Percentiles rank a stretch among this genome's conserved stretches.
phyloP scores from a whole-genome alignment of 2,888 invertebrate species.

The Drosophila bunnanda region DNA sequence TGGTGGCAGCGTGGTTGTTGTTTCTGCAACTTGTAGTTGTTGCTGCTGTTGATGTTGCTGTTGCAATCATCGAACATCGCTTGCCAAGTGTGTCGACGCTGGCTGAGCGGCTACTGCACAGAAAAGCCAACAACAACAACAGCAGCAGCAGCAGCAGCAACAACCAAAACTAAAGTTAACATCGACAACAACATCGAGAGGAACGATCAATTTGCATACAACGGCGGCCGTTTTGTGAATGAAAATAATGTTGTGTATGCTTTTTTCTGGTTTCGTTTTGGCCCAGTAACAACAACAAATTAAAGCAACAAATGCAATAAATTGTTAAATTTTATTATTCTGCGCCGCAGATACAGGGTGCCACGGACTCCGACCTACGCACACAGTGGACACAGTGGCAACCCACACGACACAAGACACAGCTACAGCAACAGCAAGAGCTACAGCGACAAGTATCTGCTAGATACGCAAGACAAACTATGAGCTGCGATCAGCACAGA shows the following conservation, averaged over 20 bases:
- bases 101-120: slow-evolving; percentile 46
- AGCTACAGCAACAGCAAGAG: slow-evolving; percentile 10
- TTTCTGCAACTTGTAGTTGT: slow-evolving; percentile 30
- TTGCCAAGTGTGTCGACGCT: slow-evolving; percentile 76
- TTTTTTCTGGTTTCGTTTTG: slow-evolving; percentile 42
- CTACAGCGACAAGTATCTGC: slow-evolving; percentile 63
- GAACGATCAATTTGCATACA: slow-evolving; percentile 79
- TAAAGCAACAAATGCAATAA: slow-evolving; percentile 81
- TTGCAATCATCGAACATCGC: slow-evolving; percentile 79
- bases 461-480: slow-evolving; percentile 68
- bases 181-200: slow-evolving; percentile 48
- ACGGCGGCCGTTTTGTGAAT: slow-evolving; percentile 76
- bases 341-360: slow-evolving; percentile 69
- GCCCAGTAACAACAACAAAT: slow-evolving; percentile 70
- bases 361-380: slow-evolving; percentile 67
- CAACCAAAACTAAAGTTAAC: slow-evolving; percentile 45
- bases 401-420: slow-evolving; percentile 31
- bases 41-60: slow-evolving; percentile 60
- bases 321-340: slow-evolving; percentile 82
- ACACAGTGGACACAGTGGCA: slow-evolving; percentile 62
- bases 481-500: slow-evolving; percentile 44
- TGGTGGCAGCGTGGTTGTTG: slow-evolving; percentile 15
- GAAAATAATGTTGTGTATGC: slow-evolving; percentile 54
- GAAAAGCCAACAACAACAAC: slow-evolving; percentile 21
- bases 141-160: slow-evolving; percentile 20